Percentiles rank a stretch among this genome's conserved stretches.
Evolutionary conservation across 2,888 invertebrate genomes (phyloP).

Genomic region (Dicyrtoma fusca): DNA sequence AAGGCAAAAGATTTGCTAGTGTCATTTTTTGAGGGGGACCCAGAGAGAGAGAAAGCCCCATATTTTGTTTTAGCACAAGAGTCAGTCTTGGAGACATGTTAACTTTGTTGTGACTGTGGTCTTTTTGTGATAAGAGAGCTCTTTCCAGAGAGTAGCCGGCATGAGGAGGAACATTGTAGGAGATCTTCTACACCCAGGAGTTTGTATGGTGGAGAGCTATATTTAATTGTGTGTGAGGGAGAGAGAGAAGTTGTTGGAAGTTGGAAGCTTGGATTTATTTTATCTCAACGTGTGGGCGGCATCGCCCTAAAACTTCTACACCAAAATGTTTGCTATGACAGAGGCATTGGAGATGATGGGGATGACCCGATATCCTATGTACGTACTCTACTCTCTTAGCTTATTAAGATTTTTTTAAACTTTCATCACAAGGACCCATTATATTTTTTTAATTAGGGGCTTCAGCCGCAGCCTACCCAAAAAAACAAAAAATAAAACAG

Average conservation of each 20-base stretch:
- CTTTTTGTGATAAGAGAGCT: conserved; percentile 3
- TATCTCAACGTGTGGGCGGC: conserved; percentile 31
- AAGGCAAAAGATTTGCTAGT: no score
- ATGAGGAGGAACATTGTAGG: conserved; percentile 2
- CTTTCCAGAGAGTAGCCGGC: no score
- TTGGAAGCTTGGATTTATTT: conserved; percentile 27
- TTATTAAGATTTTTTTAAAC: neutral
- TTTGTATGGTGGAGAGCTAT: conserved; percentile 12
- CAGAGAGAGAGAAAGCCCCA: no score
- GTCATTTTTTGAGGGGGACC: no score
- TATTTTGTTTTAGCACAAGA: no score
- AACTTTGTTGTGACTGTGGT: no score
- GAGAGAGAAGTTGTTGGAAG: conserved; percentile 8
- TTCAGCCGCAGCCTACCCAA: no score
- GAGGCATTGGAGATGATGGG: conserved; percentile 56
- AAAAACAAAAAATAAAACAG: no score
- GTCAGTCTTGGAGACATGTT: no score
- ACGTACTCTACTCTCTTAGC: conserved; percentile 22
- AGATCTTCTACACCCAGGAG: no score
- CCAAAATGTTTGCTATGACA: conserved; percentile 57
- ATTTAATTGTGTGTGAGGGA: conserved; percentile 37
- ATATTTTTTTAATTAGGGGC: neutral
- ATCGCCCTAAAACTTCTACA: conserved; percentile 19
- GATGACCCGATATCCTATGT: conserved; percentile 50
- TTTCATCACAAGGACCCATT: neutral